These are phyloP conservation scores for Crambe crambe DNA, from an alignment of 37 sponge, comb jelly and placozoan species.

Conservation along the genomic window DNA sequence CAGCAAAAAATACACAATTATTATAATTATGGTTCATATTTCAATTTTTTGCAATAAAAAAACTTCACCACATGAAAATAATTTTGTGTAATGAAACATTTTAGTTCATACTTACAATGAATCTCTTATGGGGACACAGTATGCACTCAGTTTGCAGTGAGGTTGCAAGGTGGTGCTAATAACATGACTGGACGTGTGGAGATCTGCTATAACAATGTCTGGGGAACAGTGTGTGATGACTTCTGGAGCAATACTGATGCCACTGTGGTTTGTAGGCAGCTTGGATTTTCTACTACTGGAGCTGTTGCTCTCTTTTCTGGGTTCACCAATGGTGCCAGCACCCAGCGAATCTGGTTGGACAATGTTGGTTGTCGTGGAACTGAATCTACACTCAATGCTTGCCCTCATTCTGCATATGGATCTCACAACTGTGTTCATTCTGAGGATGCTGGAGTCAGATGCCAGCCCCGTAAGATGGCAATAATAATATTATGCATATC, in stretches of 20 bases:
- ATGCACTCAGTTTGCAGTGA: background rate
- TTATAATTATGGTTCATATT: too few species aligned
- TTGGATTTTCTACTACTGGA: background rate
- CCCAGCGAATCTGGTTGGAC: conserved; percentile 15
- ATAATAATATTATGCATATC: too few species aligned
- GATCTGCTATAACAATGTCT: background rate
- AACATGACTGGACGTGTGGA: background rate
- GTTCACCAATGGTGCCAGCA: background rate
- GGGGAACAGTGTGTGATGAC: background rate
- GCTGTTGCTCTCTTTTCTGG: background rate
- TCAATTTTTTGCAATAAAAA: too few species aligned
- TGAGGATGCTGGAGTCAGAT: conserved; percentile 21
- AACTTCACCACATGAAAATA: too few species aligned
- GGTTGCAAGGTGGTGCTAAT: background rate
- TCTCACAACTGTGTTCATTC: background rate
- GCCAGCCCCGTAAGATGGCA: too few species aligned
- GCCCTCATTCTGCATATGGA: background rate
- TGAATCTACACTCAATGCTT: background rate
- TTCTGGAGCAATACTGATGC: background rate
- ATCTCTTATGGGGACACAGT: too few species aligned
- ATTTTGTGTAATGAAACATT: too few species aligned
- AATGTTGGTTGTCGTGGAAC: conserved; percentile 2
- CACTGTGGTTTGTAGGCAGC: background rate
- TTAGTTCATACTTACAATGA: too few species aligned
- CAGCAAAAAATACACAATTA: too few species aligned